A percentile compares a stretch with the other conserved stretches of the same genome.
Conservation (phyloP, 2,888 invertebrate genomes). For the Sympetrum striolatum region DNA sequence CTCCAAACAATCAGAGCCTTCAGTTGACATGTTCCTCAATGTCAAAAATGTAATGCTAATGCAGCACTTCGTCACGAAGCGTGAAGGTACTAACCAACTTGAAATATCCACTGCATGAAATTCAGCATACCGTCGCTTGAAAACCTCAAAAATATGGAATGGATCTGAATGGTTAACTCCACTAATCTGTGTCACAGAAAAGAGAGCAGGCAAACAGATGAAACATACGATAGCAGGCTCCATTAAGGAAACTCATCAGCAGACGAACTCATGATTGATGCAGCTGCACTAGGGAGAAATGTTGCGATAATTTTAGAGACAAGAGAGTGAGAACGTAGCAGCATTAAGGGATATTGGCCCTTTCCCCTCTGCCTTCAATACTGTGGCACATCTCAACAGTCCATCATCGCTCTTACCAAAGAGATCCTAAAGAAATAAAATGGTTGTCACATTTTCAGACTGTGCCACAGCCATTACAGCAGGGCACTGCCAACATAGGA, state of each 20-base stretch:
- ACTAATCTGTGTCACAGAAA: neutral
- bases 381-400: slow-evolving; percentile 30
- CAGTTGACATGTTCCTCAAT: neutral
- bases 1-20: neutral
- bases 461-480: neutral
- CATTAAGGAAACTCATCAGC: neutral
- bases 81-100: neutral
- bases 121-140: neutral
- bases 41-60: neutral
- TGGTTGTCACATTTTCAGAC: neutral
- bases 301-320: neutral
- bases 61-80: neutral
- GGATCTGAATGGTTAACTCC: slow-evolving; percentile 2
- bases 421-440: neutral
- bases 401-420: slow-evolving; percentile 16
- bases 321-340: slow-evolving; percentile 11
- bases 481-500: neutral
- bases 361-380: slow-evolving; percentile 21
- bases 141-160: slow-evolving; percentile 14
- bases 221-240: neutral
- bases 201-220: neutral
- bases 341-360: neutral
- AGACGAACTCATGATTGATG: neutral
- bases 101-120: neutral
- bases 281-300: neutral